Conservation (phyloP, 2,797 vertebrate species). For the Echeneis naucrates region DNA sequence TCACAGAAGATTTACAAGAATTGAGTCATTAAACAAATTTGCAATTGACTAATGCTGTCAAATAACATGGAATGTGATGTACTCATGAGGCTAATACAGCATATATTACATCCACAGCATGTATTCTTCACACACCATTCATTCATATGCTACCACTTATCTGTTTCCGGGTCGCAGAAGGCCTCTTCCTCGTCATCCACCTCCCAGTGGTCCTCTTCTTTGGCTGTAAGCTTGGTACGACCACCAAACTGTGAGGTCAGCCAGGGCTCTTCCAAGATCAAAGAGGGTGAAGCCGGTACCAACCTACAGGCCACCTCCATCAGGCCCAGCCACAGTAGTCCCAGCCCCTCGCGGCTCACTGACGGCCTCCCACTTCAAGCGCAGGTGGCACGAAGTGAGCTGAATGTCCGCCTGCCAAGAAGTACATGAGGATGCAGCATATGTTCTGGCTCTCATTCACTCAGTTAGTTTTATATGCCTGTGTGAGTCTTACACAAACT, state of each 20-base stretch:
- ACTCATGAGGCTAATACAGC: no score
- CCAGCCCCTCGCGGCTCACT: constrained; percentile 71
- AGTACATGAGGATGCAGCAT: constrained; percentile 63
- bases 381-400: constrained; percentile 88
- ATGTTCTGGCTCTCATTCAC: constrained; percentile 2
- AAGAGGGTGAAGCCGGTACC: constrained; percentile 65
- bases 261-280: constrained; percentile 70
- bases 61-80: no score
- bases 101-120: no score
- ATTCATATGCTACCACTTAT: no score
- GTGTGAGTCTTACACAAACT: background rate
- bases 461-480: constrained; percentile 9
- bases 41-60: no score
- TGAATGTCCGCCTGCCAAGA: constrained; percentile 87
- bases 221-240: constrained; percentile 79
- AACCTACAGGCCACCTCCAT: constrained; percentile 53
- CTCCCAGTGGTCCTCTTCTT: constrained; percentile 82
- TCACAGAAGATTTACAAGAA: no score
- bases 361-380: constrained; percentile 82
- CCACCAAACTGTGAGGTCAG: constrained; percentile 73
- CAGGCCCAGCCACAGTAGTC: constrained; percentile 78
- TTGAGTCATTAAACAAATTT: no score
- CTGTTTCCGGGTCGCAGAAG: no score
- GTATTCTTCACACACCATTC: no score
- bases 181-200: constrained; percentile 74